Evolutionary conservation across 1,140 invertebrate genomes (phyloP).

Genomic region (Bombus sibiricus): DNA sequence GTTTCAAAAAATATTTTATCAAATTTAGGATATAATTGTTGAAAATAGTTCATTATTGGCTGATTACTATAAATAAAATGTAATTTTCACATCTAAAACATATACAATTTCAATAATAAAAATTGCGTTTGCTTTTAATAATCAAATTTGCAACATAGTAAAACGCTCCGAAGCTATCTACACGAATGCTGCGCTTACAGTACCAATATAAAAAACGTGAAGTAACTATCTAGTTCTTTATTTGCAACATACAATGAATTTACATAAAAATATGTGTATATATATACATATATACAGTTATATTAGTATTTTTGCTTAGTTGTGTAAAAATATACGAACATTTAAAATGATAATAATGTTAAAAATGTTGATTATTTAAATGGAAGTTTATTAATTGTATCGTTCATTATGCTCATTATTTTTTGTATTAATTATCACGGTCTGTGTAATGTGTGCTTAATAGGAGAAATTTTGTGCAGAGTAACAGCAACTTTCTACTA

Average conservation of each 20-base stretch:
- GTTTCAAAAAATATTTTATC: background rate
- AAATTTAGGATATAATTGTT: no score
- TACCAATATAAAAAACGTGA: background rate
- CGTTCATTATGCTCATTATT: background rate
- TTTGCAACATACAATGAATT: background rate
- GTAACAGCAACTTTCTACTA: conserved; percentile 7
- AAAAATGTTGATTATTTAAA: background rate
- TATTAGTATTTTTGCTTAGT: background rate
- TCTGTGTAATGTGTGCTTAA: conserved; percentile 12
- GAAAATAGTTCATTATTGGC: no score
- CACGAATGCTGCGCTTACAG: background rate
- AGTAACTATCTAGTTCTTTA: background rate
- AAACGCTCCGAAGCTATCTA: background rate
- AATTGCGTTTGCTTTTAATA: background rate
- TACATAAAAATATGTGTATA: background rate
- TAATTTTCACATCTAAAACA: background rate
- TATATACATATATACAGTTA: background rate
- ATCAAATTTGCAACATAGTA: background rate
- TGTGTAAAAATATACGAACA: background rate
- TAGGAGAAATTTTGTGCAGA: conserved; percentile 23
- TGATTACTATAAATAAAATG: background rate
- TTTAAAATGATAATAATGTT: background rate
- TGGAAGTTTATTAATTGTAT: no score
- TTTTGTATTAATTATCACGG: conserved; percentile 21
- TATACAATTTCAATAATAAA: background rate